Percentiles rank a stretch among this genome's conserved stretches.
phyloP scores from a whole-genome alignment of 1,140 invertebrate genomes.

The Brachionus koreanus region DNA sequence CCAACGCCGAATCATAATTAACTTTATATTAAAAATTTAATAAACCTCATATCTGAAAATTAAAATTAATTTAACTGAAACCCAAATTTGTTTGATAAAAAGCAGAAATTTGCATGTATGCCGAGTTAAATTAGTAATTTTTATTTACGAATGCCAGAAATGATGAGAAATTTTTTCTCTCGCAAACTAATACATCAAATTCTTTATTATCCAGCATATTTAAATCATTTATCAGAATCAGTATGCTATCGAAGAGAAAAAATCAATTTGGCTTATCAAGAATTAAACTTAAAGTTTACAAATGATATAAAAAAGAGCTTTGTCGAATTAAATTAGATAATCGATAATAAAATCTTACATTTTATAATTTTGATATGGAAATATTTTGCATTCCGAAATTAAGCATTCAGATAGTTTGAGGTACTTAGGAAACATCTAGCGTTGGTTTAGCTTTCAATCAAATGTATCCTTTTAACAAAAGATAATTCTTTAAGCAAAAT shows the following conservation, averaged over 20 bases:
- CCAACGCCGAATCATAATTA: neutral
- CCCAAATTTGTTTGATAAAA: neutral
- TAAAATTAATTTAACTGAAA: neutral
- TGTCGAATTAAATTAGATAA: neutral
- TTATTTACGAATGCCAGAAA: neutral
- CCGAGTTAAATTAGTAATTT: neutral
- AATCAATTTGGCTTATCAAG: neutral
- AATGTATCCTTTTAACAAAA: neutral
- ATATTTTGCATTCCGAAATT: neutral
- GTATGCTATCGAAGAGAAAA: neutral
- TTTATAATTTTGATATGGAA: neutral
- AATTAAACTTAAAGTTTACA: neutral
- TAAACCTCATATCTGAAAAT: neutral
- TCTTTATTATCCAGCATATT: neutral
- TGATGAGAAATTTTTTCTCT: neutral
- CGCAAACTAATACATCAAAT: neutral
- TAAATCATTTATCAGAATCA: neutral
- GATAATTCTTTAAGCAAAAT: neutral
- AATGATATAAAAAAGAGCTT: neutral
- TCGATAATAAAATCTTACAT: neutral
- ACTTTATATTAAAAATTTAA: neutral
- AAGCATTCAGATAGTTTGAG: neutral
- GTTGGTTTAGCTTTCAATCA: neutral
- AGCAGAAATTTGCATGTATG: neutral
- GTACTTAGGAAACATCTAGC: neutral